Evolutionary conservation across 2,113 vertebrate genomes (phyloP), one percentile per base, ranked within the genome.

Genomic region (Melierax canorus): DNA sequence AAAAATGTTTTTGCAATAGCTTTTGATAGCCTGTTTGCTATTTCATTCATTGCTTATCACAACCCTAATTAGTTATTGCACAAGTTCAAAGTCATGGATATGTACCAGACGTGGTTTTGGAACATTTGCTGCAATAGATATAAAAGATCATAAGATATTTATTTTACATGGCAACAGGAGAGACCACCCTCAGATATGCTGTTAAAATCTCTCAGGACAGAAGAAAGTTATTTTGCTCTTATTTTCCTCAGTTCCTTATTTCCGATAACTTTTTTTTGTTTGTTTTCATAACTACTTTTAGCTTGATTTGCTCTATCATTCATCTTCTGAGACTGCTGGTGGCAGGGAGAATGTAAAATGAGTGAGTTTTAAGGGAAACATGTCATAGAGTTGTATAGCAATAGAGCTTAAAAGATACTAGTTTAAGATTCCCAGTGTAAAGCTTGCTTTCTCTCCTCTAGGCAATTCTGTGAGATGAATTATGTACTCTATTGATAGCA

Each of bases 391-490:
- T 58, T 85, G 36, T 82, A 66, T 23, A 84, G 34, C 38, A 85
- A 32, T 7, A 51, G 50, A 84, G 29, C 29, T 96, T 82, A 82
- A 92, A 90, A 92, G 39, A 87, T 83, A 71, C 22, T 60, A 39
- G 60, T 84, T 94, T 87, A 92, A 94, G 94, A 97, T 89, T 96
- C 53, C 50, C 27, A n/a, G 15, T 36, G 27, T 91, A 96, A 93
- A 83, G 16, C 30, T 94, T 46, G 10, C 55, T 71, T 95, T 93
- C 21, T 73, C 48, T 79, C 83, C 88, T 93, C 67, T 93, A 81
- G 91, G 58, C 29, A 92, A 53, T 80, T 88, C 39, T 58, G 10
- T 50, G 12, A 93, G 46, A 56, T 88, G 9, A 94, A 86, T 94
- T 96, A 87, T 91, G 10, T 92, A 9, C 26, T 84, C 36, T 91